These are phyloP conservation scores for Periplaneta americana DNA, from an alignment of 1,140 invertebrate species.

Conservation along the genomic window DNA sequence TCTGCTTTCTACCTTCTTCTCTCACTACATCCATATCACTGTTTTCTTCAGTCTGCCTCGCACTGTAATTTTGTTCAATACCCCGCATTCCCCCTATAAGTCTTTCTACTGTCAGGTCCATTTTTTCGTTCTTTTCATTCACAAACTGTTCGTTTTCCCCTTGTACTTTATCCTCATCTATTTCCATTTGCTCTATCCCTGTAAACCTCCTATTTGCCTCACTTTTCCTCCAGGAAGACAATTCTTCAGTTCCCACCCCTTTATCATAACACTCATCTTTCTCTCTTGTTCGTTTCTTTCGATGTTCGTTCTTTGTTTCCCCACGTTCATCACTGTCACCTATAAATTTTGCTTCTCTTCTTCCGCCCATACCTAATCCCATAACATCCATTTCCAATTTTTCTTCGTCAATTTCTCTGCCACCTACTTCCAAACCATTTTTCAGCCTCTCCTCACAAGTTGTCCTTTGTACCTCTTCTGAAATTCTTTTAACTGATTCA, in stretches of 20 bases:
- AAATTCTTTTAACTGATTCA: conserved; percentile 38
- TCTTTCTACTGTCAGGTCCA: neutral
- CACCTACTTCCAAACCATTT: conserved; percentile 27
- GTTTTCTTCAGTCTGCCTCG: conserved; percentile 33
- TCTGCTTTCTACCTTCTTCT: conserved; percentile 30
- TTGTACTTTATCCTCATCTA: conserved; percentile 29
- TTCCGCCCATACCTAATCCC: neutral
- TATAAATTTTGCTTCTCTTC: neutral
- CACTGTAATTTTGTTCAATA: neutral
- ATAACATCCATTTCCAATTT: neutral
- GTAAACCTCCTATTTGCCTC: neutral
- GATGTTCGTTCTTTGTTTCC: conserved; percentile 16
- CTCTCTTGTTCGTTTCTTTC: conserved; percentile 2
- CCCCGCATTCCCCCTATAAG: neutral
- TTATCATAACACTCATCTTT: neutral
- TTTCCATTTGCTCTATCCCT: conserved; percentile 14
- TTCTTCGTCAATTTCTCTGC: conserved; percentile 32
- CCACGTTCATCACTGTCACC: conserved; percentile 27
- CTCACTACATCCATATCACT: conserved; percentile 39
- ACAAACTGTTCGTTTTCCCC: conserved; percentile 20
- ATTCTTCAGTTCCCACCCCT: neutral
- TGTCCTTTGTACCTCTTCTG: conserved; percentile 36
- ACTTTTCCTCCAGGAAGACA: neutral
- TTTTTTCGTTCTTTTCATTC: neutral
- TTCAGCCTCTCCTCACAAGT: conserved; percentile 17